Evolutionary conservation across 2,113 vertebrate genomes (phyloP), one percentile per base, ranked within the genome.

Genomic region (Otolemur garnettii): DNA sequence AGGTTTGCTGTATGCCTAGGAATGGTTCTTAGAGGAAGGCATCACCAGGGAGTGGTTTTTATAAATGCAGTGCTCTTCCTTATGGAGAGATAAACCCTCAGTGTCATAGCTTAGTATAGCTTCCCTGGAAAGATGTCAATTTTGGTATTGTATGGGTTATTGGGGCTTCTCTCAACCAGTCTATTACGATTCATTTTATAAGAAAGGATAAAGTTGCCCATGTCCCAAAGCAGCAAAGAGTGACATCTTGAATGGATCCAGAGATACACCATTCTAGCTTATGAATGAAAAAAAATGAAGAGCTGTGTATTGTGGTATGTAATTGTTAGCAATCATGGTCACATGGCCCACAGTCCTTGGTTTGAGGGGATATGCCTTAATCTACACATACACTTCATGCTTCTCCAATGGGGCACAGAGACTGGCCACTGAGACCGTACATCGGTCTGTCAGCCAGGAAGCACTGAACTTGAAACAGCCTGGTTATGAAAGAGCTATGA

Each of bases 241-340:
- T 66, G 30, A 19, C 13, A 55, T 91, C 91, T 64, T 82, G 33
- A 94, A 62, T 82, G 33, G 93, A 62, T 62, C 42, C 64, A 84
- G 21, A 62, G 24, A 66, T 7, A 0, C 4, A 28, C 2, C n/a
- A 35, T 12, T 79, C 30, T 42, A 69, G 59, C 24, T 55, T 80
- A 59, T 81, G 28, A 72, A 28, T 55, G 15, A 68, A 75, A 19
- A 4, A 8, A 68, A 60, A 55, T 3, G 33, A 15, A 35, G 4
- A 24, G 53, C 35, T 9, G 13, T 5, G 2, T 77, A 82, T 74
- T 38, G 18, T 42, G 18, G 33, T 7, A 13, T 64, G 4, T 42
- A 22, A 74, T 11, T 79, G 79, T 50, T 45, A 82, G 11, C 5
- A 17, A 62, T 77, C 82, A 35, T 33, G 21, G 80, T n/a, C 53